Conservation (phyloP, 2,888 invertebrate species). For the Cantharis rustica region DNA sequence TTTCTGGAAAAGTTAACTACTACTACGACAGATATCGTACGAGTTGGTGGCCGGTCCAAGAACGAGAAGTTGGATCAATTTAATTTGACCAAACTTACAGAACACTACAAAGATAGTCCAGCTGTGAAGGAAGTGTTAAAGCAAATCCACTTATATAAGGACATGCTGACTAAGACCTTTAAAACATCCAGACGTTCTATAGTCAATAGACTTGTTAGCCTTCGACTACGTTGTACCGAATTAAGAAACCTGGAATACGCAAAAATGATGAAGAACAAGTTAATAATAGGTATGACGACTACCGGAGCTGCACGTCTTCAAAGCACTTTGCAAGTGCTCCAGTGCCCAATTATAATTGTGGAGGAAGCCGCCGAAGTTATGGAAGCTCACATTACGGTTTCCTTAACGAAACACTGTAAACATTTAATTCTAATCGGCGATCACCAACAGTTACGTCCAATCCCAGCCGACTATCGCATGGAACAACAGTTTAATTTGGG, state of each 20-base stretch:
- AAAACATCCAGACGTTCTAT: no score
- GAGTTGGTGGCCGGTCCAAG: conserved; percentile 74
- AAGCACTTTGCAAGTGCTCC: conserved; percentile 63
- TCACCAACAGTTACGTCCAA: conserved; percentile 78
- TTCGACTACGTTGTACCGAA: background rate
- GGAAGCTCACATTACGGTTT: conserved; percentile 82
- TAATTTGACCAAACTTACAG: conserved; percentile 54
- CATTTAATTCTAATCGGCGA: conserved; percentile 88
- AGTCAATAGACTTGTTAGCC: no score
- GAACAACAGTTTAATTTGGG: conserved; percentile 71
- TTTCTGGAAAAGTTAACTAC: conserved; percentile 73
- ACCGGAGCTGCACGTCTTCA: conserved; percentile 74
- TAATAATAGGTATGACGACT: conserved; percentile 77
- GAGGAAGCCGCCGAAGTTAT: conserved; percentile 91
- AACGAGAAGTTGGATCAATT: conserved; percentile 61
- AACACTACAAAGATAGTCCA: no score
- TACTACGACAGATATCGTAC: conserved; percentile 64
- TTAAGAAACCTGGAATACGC: conserved; percentile 61
- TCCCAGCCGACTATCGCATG: conserved; percentile 67
- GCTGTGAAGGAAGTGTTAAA: no score
- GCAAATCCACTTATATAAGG: no score
- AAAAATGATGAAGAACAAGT: conserved; percentile 58
- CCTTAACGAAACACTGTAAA: conserved; percentile 72
- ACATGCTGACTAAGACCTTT: no score
- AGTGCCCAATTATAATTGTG: conserved; percentile 73